phyloP scores from a whole-genome alignment of 1,140 invertebrate species.

The Trissolcus basalis region DNA sequence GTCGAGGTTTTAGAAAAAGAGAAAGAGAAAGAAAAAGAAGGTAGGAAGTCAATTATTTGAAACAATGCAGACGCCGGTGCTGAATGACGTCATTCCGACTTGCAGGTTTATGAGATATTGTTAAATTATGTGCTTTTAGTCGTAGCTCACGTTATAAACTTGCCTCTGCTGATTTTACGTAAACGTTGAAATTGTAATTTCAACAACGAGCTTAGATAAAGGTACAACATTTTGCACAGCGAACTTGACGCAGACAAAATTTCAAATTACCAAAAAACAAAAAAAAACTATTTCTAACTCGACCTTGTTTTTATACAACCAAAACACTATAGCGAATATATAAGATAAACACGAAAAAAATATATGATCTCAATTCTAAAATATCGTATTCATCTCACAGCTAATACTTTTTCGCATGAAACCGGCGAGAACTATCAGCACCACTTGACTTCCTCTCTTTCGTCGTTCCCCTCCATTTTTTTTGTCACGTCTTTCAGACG shows the following conservation, averaged over 20 bases:
- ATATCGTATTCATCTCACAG: too few relatives aligned
- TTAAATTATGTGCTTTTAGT: conserved; percentile 35
- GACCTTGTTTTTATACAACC: too few relatives aligned
- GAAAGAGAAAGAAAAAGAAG: background rate
- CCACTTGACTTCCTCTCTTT: conserved; percentile 18
- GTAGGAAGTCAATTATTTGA: conserved; percentile 45
- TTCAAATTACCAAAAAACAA: background rate
- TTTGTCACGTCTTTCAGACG: conserved; percentile 56
- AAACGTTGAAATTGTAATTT: too few relatives aligned
- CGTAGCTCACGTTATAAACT: conserved; percentile 17
- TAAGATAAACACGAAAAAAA: too few relatives aligned
- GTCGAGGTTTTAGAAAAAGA: conserved; percentile 44
- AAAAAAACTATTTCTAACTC: too few relatives aligned
- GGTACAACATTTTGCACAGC: too few relatives aligned
- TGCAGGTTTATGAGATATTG: conserved; percentile 24
- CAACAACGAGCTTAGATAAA: too few relatives aligned
- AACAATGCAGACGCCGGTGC: conserved; percentile 47
- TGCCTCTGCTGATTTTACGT: conserved; percentile 10
- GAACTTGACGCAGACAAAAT: background rate
- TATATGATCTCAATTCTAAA: too few relatives aligned
- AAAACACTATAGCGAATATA: too few relatives aligned
- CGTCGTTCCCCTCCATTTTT: conserved; percentile 16
- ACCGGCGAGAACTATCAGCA: conserved; percentile 21
- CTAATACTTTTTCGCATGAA: conserved; percentile 26
- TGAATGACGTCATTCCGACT: conserved; percentile 38